A percentile compares a stretch with the other conserved stretches of the same genome.
Conservation (phyloP, 2,888 invertebrate genomes). For the Gonocerus acuteangulatus region DNA sequence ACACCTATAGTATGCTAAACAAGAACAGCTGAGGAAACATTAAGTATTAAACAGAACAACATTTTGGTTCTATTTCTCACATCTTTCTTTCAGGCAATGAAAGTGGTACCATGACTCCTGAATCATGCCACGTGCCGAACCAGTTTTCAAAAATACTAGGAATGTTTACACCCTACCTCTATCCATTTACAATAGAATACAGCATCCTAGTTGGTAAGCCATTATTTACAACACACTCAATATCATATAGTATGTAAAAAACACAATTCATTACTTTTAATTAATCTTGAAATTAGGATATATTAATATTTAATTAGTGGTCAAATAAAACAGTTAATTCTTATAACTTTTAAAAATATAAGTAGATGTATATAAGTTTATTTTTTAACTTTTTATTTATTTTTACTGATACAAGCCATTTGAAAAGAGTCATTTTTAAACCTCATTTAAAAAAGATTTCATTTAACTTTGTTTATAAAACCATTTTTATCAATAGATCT, state of each 20-base stretch:
- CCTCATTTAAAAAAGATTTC: too few relatives aligned
- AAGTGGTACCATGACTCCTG: slow-evolving; percentile 5
- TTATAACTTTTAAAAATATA: too few relatives aligned
- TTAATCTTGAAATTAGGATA: not conserved
- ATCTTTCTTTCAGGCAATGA: not conserved
- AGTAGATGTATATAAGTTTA: too few relatives aligned
- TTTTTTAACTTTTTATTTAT: too few relatives aligned
- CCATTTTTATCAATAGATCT: too few relatives aligned
- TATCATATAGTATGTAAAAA: not conserved
- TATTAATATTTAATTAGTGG: too few relatives aligned
- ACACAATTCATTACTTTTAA: not conserved
- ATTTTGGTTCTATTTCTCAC: too few relatives aligned
- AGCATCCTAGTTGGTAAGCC: slow-evolving; percentile 63
- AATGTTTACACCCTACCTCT: slow-evolving; percentile 65
- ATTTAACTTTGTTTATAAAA: too few relatives aligned
- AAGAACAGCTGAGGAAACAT: not conserved
- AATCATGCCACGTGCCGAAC: slow-evolving; percentile 37
- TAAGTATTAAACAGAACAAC: too few relatives aligned
- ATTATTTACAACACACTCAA: not conserved
- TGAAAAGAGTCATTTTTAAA: too few relatives aligned
- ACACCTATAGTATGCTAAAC: slow-evolving; percentile 4
- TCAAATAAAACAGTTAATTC: too few relatives aligned
- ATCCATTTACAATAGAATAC: slow-evolving; percentile 73
- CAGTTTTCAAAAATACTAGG: slow-evolving; percentile 41
- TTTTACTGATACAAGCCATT: too few relatives aligned